Evolutionary conservation across 2,113 vertebrate species (phyloP), one percentile per base, ranked within the genome.

Genomic region (Poeciliopsis retropinna): DNA sequence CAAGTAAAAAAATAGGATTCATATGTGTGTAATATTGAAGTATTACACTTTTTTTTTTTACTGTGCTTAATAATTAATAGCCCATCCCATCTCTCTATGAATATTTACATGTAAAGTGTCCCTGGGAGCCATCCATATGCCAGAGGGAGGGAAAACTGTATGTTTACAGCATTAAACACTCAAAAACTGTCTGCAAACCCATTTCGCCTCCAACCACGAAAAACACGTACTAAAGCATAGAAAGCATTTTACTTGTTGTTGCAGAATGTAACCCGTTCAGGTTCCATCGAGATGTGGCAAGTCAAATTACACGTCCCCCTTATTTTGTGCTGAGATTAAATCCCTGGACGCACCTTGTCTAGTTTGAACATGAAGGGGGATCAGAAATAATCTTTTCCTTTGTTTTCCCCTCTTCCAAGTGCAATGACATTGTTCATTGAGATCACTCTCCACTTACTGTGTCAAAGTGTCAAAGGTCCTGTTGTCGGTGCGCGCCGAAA

Each of bases 51-150:
- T 88, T 92, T 37, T 92, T 93, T 88, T 92, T 89, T 87, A 64
- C 85, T 75, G 81, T 82, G 83, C 89, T 95, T 88, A 94, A 94
- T 94, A 94, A 94, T 95, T 94, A 90, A 94, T 93, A 81, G 79
- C 77, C 87, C 87, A 85, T 86, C 91, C 87, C 84, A 89, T 91
- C 84, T 69, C 83, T 85, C 88, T 85, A 90, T 93, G 93, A 94
- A 94, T 95, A 95, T 94, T 94, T 94, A 92, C 94, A 94, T 89
- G 92, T 85, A 86, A 91, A 91, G 88, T 90, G 92, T 94, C 92
- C 92, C 93, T 88, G 75, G 70, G 92, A 93, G 92, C 89, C 81
- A 80, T 81, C 82, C 68, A 70, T 79, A 81, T 83, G 90, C 92
- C 91, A 88, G 91, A 92, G 92, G 92, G 91, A 93, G 88, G 72